Conservation (phyloP, 2,113 vertebrate species). For the Protomyctophum bolini region DNA sequence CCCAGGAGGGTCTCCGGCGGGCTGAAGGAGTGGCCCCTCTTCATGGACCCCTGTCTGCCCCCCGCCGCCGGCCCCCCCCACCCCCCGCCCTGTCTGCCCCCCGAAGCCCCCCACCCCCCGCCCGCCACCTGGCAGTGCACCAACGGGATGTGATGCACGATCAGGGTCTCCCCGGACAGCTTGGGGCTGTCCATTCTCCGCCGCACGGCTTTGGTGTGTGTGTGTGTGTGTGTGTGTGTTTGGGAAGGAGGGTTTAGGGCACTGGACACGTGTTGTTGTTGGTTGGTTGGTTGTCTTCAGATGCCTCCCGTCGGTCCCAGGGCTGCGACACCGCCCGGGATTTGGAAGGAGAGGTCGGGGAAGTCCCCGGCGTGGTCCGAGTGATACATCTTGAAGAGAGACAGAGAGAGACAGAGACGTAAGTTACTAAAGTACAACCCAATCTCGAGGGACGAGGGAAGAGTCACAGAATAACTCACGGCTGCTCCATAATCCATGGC, state of each 20-base stretch:
- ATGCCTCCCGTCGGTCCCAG: not conserved
- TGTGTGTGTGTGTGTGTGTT: too few relatives aligned
- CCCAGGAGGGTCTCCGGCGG: conserved; percentile 85
- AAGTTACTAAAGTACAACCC: too few relatives aligned
- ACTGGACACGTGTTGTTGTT: too few relatives aligned
- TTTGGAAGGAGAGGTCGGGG: conserved; percentile 50
- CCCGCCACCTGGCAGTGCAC: conserved; percentile 94
- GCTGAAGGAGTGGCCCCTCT: conserved; percentile 87
- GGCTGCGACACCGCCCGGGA: conserved; percentile 42
- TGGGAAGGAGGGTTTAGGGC: not conserved
- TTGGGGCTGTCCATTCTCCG: conserved; percentile 90
- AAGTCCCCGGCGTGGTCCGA: conserved; percentile 60
- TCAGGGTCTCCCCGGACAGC: conserved; percentile 92
- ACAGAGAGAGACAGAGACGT: not conserved
- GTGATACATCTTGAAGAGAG: conserved; percentile 64
- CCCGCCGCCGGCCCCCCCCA: conserved; percentile 77
- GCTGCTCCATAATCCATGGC: too few relatives aligned
- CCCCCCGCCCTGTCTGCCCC: conserved; percentile 69
- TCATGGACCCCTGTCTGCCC: conserved; percentile 72
- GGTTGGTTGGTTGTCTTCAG: not conserved
- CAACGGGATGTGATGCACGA: conserved; percentile 97
- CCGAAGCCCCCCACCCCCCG: conserved; percentile 78
- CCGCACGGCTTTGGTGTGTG: too few relatives aligned
- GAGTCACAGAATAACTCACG: too few relatives aligned
- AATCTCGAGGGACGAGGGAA: too few relatives aligned